Conservation (phyloP, 2,888 invertebrate species). For the Saturnia japonica region DNA sequence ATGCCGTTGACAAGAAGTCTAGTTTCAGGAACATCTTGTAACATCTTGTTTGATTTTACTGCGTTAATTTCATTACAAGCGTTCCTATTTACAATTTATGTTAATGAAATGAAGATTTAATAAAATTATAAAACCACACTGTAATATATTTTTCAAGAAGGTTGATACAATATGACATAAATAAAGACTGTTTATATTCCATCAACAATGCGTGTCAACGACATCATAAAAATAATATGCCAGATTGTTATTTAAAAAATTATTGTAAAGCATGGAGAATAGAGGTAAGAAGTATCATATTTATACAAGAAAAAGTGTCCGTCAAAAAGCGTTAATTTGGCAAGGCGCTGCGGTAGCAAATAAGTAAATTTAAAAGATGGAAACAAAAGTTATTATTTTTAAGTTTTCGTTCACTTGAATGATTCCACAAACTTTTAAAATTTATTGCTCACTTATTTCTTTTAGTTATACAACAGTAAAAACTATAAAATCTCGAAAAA, state of each 20-base stretch:
- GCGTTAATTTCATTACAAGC: background rate
- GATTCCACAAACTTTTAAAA: too few relatives aligned
- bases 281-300: too few relatives aligned
- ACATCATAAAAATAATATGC: background rate
- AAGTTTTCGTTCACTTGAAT: too few relatives aligned
- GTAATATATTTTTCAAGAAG: background rate
- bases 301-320: too few relatives aligned
- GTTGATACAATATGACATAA: background rate
- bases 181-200: background rate
- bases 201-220: background rate
- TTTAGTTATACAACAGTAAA: too few relatives aligned
- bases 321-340: too few relatives aligned
- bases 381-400: too few relatives aligned
- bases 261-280: background rate
- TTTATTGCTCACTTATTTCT: too few relatives aligned
- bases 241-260: background rate
- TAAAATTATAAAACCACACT: background rate
- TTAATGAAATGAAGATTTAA: background rate
- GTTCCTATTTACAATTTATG: background rate
- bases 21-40: background rate
- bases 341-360: too few relatives aligned
- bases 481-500: too few relatives aligned
- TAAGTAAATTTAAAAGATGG: too few relatives aligned
- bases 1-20: constrained; percentile 6
- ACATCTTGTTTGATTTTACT: background rate